Evolutionary conservation across 1,140 invertebrate species (phyloP).

Genomic region (Coelopa frigida): DNA sequence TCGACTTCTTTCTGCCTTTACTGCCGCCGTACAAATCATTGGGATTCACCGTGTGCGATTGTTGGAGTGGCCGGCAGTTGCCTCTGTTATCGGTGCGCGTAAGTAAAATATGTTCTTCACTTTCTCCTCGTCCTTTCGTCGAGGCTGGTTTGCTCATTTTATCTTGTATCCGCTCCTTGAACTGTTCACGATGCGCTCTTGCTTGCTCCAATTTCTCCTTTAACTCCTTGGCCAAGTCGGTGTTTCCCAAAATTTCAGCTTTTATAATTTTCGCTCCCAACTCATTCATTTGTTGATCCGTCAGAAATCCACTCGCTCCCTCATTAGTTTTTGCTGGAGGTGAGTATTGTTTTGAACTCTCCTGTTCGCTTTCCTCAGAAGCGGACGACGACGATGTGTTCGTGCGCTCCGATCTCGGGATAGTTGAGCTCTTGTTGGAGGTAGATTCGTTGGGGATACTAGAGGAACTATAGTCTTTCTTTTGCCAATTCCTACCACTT

Average conservation of each 20-base stretch:
- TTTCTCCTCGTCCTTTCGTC: constrained; percentile 39
- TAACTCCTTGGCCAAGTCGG: constrained; percentile 58
- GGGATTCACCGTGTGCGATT: constrained; percentile 25
- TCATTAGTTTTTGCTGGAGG: too few relatives aligned
- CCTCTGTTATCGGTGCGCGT: constrained; percentile 65
- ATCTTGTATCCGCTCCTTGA: constrained; percentile 13
- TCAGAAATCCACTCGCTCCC: constrained; percentile 45
- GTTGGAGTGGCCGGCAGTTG: constrained; percentile 50
- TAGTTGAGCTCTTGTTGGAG: too few relatives aligned
- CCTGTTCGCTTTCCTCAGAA: too few relatives aligned
- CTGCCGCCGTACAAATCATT: constrained; percentile 36
- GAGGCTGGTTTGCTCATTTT: neutral
- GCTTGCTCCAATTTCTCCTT: constrained; percentile 69
- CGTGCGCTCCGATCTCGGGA: too few relatives aligned
- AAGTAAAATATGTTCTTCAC: constrained; percentile 63
- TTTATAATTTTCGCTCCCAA: constrained; percentile 81
- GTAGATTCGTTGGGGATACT: too few relatives aligned
- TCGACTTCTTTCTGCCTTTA: constrained; percentile 47
- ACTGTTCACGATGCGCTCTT: constrained; percentile 49
- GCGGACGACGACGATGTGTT: too few relatives aligned
- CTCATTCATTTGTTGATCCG: constrained; percentile 79
- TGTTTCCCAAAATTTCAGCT: constrained; percentile 83
- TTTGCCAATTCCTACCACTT: neutral
- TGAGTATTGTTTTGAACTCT: too few relatives aligned
- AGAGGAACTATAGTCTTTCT: too few relatives aligned